Percentiles rank a stretch among this genome's conserved stretches.
Conservation (phyloP, 2,113 vertebrate genomes). For the Sigmodon hispidus region DNA sequence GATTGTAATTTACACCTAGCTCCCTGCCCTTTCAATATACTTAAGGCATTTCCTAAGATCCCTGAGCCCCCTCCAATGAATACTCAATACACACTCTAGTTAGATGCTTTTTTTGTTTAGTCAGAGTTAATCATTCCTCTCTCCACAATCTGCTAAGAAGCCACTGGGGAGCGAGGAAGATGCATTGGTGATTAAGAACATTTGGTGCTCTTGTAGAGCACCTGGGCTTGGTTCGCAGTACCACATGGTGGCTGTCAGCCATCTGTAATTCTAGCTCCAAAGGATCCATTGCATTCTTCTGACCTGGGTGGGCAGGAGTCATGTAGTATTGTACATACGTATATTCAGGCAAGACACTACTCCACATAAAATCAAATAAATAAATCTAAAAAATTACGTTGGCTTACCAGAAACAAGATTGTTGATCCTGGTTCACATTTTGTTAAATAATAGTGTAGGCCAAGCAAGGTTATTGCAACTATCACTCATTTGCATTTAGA, state of each 20-base stretch:
- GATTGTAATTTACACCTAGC: slow-evolving; percentile 64
- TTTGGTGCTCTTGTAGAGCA: background rate
- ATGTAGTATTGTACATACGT: background rate
- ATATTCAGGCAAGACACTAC: background rate
- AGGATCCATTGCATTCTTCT: background rate
- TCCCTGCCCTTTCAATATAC: slow-evolving; percentile 69
- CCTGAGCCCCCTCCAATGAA: slow-evolving; percentile 70
- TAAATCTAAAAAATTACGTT: background rate
- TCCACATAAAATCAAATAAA: background rate
- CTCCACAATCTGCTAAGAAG: background rate
- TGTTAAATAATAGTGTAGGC: background rate
- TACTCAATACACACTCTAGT: slow-evolving; percentile 70
- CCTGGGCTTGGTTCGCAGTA: background rate
- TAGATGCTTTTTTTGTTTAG: slow-evolving; percentile 74
- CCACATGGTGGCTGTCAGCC: background rate
- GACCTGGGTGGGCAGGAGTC: background rate
- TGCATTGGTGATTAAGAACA: background rate
- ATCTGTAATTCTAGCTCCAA: background rate
- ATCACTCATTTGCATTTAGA: background rate
- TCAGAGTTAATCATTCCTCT: background rate
- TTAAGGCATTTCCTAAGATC: slow-evolving; percentile 60
- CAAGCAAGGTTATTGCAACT: background rate
- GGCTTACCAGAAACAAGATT: background rate
- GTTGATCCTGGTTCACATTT: background rate
- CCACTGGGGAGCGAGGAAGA: background rate